Percentiles rank a stretch among this genome's conserved stretches.
Evolutionary conservation across 2,797 vertebrate species (phyloP).

Genomic region (Pteropus rufus): DNA sequence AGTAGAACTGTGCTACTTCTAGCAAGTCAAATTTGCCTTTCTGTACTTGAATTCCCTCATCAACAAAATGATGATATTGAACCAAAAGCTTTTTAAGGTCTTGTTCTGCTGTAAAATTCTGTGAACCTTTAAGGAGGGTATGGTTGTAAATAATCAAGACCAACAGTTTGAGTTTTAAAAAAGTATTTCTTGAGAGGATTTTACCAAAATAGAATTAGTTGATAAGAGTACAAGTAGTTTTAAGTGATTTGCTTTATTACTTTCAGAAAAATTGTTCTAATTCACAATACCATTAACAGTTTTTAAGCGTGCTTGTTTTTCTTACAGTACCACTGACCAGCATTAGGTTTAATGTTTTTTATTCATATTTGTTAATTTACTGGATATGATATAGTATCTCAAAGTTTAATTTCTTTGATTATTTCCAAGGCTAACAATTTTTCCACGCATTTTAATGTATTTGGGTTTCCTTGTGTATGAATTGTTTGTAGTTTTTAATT

Average conservation of each 20-base stretch:
- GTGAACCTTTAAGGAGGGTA: neutral
- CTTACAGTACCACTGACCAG: neutral
- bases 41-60: neutral
- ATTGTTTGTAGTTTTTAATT: neutral
- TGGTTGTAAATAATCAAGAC: neutral
- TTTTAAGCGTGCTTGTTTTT: constrained; percentile 13
- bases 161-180: neutral
- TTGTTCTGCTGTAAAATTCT: neutral
- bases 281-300: neutral
- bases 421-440: neutral
- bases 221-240: neutral
- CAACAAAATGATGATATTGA: neutral
- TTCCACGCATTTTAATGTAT: neutral
- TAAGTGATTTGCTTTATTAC: neutral
- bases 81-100: neutral
- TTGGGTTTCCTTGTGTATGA: neutral
- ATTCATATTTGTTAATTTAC: neutral
- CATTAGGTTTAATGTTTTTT: neutral
- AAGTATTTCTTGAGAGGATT: neutral
- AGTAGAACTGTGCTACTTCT: neutral
- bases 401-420: neutral
- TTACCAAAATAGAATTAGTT: constrained; percentile 19
- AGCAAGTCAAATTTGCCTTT: neutral
- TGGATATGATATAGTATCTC: neutral
- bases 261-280: constrained; percentile 13